Conservation (phyloP, 2,797 vertebrate genomes). For the Anguilla marmorata region DNA sequence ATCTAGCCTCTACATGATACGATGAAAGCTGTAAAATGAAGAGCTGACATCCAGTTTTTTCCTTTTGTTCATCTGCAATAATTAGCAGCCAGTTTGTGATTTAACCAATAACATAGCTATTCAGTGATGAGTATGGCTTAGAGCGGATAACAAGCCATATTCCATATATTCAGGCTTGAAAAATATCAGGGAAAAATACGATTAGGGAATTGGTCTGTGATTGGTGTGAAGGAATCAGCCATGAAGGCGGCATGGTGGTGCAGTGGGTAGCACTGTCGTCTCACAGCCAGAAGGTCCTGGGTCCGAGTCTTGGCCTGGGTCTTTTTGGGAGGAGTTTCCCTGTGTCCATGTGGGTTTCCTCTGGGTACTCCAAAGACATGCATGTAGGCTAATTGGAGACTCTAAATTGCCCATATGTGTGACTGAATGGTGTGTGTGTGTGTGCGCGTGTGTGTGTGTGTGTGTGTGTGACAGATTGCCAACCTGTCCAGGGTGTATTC, state of each 20-base stretch:
- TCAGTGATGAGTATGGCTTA: background rate
- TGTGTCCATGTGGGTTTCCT: too few species aligned
- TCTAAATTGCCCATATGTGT: too few species aligned
- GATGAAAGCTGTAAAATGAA: background rate
- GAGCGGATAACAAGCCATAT: background rate
- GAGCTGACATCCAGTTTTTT: background rate
- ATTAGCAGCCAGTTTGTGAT: background rate
- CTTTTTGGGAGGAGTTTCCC: too few species aligned
- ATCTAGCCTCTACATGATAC: background rate
- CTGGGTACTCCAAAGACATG: too few species aligned
- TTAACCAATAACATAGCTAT: slow-evolving; percentile 1
- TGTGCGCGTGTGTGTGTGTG: too few species aligned
- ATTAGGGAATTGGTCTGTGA: background rate
- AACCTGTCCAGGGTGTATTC: too few species aligned
- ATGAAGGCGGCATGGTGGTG: background rate
- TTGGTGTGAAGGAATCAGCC: background rate
- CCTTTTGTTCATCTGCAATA: background rate
- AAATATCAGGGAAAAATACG: background rate
- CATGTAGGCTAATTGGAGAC: too few species aligned
- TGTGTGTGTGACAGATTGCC: too few species aligned
- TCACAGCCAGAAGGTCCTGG: too few species aligned
- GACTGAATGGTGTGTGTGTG: too few species aligned
- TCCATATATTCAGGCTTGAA: background rate
- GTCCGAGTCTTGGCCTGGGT: too few species aligned
- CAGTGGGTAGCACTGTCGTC: too few species aligned